Base-by-base conservation (phyloP, 1,140 invertebrate species). In the Apis florea region DNA sequence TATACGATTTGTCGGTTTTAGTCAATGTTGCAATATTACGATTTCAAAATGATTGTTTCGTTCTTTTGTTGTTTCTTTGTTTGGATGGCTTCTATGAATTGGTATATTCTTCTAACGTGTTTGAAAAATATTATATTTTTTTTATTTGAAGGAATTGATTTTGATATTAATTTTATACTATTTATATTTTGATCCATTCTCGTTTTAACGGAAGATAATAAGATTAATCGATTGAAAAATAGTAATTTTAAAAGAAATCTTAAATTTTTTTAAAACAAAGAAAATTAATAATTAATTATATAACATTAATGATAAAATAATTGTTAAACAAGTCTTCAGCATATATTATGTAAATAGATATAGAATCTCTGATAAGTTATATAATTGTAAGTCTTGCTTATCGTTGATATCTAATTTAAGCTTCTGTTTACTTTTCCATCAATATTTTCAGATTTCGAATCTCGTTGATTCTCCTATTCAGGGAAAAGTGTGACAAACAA, bases 291-390 rank as follows among this genome's bases (percentile, higher is more conserved):
- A 10, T 53, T 66, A 40, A 15, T 53, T 64, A 8, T 21, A n/a
- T 24, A 40, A 40, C 31, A 40, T 5, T 40, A 40, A 40, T 40
- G 6, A 40, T 40, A 40, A 40, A 40, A 40, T 40, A 40, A 40
- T 40, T 40, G 4, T 40, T 5, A 40, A 40, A 26, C 24, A 10
- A 11, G 51, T 63, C 53, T 26, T n/a, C 10, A 5, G 2, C 17
- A 2, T 3, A 9, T 58, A 31, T 31, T 59, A 61, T 8, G 26
- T 26, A 40, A 13, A 10, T 56, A 61, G 1, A 21, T 51, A 53
- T 17, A 24, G 13, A 63, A 40, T 17, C 24, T 24, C 63, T 56
- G 74, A 76, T 76, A 76, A 5, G 26, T 67, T 76, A 76, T 76
- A 63, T n/a, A 24, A 66, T 10, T 56, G 40, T 15, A n/a, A 19